These are phyloP conservation scores for Coboldia fuscipes DNA, from an alignment of 1,140 invertebrate species.

Conservation along the genomic window DNA sequence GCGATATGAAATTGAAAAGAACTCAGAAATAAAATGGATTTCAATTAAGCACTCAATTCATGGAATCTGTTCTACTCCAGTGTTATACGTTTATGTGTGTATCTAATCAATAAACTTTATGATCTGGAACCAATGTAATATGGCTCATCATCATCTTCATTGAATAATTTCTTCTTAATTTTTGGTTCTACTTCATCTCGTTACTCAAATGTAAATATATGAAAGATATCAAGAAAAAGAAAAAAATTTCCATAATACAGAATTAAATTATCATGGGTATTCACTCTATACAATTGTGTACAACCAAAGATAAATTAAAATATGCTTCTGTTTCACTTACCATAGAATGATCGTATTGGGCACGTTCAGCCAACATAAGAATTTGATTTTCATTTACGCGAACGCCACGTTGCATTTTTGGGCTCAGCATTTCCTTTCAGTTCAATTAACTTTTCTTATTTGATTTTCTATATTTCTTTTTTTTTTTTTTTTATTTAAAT, in stretches of 20 bases:
- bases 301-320: background rate
- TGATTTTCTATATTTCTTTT: background rate
- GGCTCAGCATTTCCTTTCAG: conserved; percentile 36
- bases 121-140: too few species aligned
- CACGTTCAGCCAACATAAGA: conserved; percentile 63
- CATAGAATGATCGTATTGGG: conserved; percentile 52
- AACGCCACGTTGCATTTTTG: conserved; percentile 64
- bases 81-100: too few species aligned
- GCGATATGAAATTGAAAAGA: too few species aligned
- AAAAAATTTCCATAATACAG: background rate
- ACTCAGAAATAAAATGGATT: too few species aligned
- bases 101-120: too few species aligned
- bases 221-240: background rate
- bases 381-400: conserved; percentile 64
- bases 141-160: too few species aligned
- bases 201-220: too few species aligned
- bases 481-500: background rate
- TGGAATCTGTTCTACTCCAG: too few species aligned
- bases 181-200: too few species aligned
- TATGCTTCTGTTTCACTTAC: conserved; percentile 9
- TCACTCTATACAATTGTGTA: background rate
- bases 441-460: background rate
- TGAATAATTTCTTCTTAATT: too few species aligned
- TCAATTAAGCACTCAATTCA: too few species aligned
- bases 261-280: background rate